Evolutionary conservation across 2,888 invertebrate species (phyloP).

Genomic region (Drosophila diplacantha): DNA sequence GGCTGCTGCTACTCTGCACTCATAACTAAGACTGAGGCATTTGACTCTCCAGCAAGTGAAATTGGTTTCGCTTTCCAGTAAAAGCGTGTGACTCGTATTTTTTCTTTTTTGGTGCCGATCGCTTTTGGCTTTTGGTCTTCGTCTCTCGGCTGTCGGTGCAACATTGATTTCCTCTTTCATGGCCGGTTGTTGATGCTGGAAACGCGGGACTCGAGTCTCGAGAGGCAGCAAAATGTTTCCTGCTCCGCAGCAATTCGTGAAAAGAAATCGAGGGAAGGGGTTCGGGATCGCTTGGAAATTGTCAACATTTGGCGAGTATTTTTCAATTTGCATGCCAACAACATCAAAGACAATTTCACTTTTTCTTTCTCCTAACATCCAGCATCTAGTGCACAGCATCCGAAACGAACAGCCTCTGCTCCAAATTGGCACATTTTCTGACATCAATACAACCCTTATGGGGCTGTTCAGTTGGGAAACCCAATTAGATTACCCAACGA

Average conservation of each 20-base stretch:
- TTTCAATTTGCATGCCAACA: conserved; percentile 60
- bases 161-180: conserved; percentile 70
- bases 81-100: conserved; percentile 63
- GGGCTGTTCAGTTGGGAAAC: conserved; percentile 13
- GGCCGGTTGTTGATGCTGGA: conserved; percentile 55
- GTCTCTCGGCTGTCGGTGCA: conserved; percentile 39
- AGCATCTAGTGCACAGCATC: conserved; percentile 4
- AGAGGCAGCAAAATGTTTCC: conserved; percentile 57
- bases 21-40: conserved; percentile 55
- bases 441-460: conserved; percentile 26
- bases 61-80: conserved; percentile 60
- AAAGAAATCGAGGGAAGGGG: conserved; percentile 4
- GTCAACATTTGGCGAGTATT: conserved; percentile 60
- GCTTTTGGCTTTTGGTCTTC: conserved; percentile 23
- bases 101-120: conserved; percentile 11
- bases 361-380: conserved; percentile 36
- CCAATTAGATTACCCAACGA: conserved; percentile 17
- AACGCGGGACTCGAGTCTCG: conserved; percentile 4
- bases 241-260: conserved; percentile 62
- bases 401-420: conserved; percentile 16
- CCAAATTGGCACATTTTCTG: conserved; percentile 46
- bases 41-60: conserved; percentile 61
- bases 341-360: conserved; percentile 45
- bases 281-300: conserved; percentile 41
- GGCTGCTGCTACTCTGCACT: conserved; percentile 26